phyloP scores from a whole-genome alignment of 2,113 vertebrate species.

The Xiphorhynchus elegans region DNA sequence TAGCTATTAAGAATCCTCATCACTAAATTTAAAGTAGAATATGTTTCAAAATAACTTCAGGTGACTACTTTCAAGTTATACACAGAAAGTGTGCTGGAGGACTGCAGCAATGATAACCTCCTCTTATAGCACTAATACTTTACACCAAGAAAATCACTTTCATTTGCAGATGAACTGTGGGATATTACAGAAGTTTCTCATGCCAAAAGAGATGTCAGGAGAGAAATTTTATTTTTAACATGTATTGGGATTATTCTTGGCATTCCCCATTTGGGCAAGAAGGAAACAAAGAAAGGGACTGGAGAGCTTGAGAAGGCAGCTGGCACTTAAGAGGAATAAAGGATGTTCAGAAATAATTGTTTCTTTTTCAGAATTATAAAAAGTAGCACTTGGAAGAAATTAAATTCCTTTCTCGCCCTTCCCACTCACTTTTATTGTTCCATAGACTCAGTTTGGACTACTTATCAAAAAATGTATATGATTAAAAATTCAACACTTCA shows the following conservation, averaged over 20 bases:
- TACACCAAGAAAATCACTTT: not conserved
- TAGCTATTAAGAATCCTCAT: not conserved
- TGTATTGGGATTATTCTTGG: not conserved
- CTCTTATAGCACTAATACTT: not conserved
- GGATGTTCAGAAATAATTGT: not conserved
- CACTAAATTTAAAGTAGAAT: not conserved
- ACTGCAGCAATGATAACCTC: not conserved
- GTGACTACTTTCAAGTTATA: not conserved
- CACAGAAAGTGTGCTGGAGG: not conserved
- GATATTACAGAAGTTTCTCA: not conserved
- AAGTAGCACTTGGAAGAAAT: not conserved
- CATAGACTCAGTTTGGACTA: not conserved
- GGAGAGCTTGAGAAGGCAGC: not conserved
- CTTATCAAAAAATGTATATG: not conserved
- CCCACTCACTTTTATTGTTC: not conserved
- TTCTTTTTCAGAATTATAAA: not conserved
- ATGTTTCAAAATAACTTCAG: not conserved
- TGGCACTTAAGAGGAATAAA: not conserved
- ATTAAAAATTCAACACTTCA: not conserved
- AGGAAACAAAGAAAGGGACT: not conserved
- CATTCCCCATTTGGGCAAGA: not conserved
- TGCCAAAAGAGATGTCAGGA: not conserved
- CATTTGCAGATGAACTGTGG: not conserved
- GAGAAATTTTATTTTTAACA: not conserved
- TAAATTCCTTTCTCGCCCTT: not conserved